Evolutionary conservation across 1,140 invertebrate species (phyloP), one percentile per base, ranked within the genome.

Genomic region (Plectrocnemia conspersa): DNA sequence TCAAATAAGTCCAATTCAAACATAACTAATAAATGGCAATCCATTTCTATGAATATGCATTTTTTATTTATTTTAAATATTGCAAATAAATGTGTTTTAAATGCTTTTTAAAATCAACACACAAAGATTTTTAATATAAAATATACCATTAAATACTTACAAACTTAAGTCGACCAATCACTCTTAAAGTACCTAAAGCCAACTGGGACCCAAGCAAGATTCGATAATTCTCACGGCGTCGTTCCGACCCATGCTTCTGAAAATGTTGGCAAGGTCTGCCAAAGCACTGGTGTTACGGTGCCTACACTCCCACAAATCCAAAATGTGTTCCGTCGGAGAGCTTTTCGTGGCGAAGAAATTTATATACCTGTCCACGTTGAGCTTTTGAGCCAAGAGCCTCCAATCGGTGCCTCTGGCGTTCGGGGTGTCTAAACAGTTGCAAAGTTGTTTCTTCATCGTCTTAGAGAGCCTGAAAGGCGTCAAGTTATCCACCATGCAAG

Each of bases 301-400:
- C 47, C 91, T 79, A 29, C 93, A 93, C 71, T 97, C 93, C 94
- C 93, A 98, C 60, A 98, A 71, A 71, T 96, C 91, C 52, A 97
- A 76, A 63, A 97, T 94, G 69, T 92, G 88, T 64, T 97, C 93
- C 21, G 93, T 97, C n/a, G 94, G 94, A 63, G 92, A 96, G 53
- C 85, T 82, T 74, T 97, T 96, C 32, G 91, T 94, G 29, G 93
- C 93, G 69, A 97, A 96, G 77, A 91, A 97, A 67, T 94, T 94
- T 46, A 94, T 93, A 70, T 97, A 96, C 67, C 92, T 86, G 79
- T 97, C 92, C 32, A 95, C 90, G 66, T 86, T 84, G 9, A 97
- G 78, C 66, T 86, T 84, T 66, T 91, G 84, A 35, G 93, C 93
- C 41, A 97, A 74, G 79, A 94, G 86, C 61, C 93, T 80, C 94